phyloP scores from a whole-genome alignment of 2,888 invertebrate genomes.

The Mythimna vitellina region DNA sequence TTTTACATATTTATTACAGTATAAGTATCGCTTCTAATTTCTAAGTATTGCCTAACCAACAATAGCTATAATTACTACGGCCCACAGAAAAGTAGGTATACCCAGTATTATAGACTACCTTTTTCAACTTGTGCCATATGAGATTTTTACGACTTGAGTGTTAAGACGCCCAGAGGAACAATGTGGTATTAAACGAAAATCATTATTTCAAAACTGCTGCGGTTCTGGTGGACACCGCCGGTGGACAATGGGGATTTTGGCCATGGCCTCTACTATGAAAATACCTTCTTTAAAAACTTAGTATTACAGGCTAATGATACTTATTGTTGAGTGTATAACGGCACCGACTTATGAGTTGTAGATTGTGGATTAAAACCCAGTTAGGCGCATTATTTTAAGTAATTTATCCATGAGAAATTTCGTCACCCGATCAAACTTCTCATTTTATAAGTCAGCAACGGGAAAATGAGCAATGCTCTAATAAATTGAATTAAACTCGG shows the following conservation, averaged over 20 bases:
- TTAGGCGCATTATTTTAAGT: too few species aligned
- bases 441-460: too few species aligned
- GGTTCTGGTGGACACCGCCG: constrained; percentile 66
- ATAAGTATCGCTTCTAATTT: background rate
- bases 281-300: background rate
- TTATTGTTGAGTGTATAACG: too few species aligned
- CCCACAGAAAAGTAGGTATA: background rate
- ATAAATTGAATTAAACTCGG: too few species aligned
- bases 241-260: constrained; percentile 70
- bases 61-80: background rate
- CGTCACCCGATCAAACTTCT: too few species aligned
- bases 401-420: too few species aligned
- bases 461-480: too few species aligned
- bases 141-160: constrained; percentile 76
- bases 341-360: too few species aligned
- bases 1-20: too few species aligned
- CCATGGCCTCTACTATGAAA: constrained; percentile 52
- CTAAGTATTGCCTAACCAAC: background rate
- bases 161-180: constrained; percentile 77
- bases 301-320: too few species aligned
- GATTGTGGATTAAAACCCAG: too few species aligned
- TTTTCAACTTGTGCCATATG: constrained; percentile 56
- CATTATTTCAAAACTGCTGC: constrained; percentile 74
- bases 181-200: constrained; percentile 86
- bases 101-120: background rate